Evolutionary conservation across 23 tunicate genomes (phyloP), one percentile per base, ranked within the genome.

Genomic region (Styela plicata): DNA sequence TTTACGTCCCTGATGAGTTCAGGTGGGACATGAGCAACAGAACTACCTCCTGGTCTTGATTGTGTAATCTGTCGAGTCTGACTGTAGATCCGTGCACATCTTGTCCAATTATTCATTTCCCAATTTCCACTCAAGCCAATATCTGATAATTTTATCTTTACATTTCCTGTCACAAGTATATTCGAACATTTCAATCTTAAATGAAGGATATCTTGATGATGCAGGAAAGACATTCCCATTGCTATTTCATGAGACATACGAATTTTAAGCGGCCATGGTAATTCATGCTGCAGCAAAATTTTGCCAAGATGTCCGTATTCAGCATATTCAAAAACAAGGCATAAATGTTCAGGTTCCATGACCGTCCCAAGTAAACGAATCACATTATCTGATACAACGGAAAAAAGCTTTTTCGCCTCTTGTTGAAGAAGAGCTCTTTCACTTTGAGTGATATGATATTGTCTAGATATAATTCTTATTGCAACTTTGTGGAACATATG

Each of bases 301-400:
- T 87, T 82, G 18, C 34, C 0, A 35, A 87, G 70, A 23, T 83
- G 63, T 0, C 91, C 91, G 52, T 73, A 82, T 24, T 87, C 86
- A 31, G 91, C 91, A 74, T 74, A 75, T 29, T 87, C 91, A 52
- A 31, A 87, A 21, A 87, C 78, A 0, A 87, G 80, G 44, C 91
- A 82, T 21, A 87, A 85, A 79, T 85, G 89, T 18, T 31, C 77
- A 17, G 80, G 74, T 37, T 87, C 91, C 82, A 82, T 82, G 2
- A 87, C 91, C 36, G 73, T 34, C 1, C 91, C 91, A 36, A 33
- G 69, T 37, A 82, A 69, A 24, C 63, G 27, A 31, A 87, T 36
- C 10, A 87, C 31, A 36, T 87, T 63, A 28, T 64, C 57, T 24
- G 86, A 85, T 27, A 26, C 23, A 19, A 87, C 1, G 0, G 61